Percentiles rank a stretch among this genome's conserved stretches.
Conservation (phyloP, 1,140 invertebrate species). For the Sycobia sp. region DNA sequence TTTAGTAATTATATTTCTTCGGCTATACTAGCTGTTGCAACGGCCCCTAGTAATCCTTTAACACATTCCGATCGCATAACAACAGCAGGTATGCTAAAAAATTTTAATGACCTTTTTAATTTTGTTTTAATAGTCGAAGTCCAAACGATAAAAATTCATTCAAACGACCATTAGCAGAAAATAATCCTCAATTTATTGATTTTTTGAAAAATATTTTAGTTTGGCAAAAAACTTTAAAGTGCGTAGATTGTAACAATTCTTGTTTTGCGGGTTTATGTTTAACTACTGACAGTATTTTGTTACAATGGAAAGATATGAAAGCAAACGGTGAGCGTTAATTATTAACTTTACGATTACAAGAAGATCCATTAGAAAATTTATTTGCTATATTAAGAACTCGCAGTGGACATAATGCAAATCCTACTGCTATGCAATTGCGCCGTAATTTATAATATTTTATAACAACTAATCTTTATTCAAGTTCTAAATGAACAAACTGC, state of each 20-base stretch:
- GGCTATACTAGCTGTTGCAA: conserved; percentile 28
- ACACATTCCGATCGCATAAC: conserved; percentile 14
- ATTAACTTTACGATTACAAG: conserved; percentile 3
- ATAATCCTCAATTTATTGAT: neutral
- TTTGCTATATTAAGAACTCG: conserved; percentile 4
- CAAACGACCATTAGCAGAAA: neutral
- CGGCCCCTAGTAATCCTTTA: conserved; percentile 10
- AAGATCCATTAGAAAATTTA: too few species aligned
- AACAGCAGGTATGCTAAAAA: conserved; percentile 35
- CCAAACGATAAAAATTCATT: conserved; percentile 29
- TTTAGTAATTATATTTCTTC: conserved; percentile 34
- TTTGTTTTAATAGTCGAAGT: conserved; percentile 31
- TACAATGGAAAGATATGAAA: neutral
- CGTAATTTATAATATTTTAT: conserved; percentile 14
- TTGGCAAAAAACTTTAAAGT: neutral
- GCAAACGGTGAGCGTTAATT: neutral
- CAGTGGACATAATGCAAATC: neutral
- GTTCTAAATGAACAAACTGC: too few species aligned
- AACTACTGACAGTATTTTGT: neutral
- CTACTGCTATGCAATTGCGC: conserved; percentile 8
- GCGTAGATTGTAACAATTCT: neutral
- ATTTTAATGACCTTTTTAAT: conserved; percentile 33
- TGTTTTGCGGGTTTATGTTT: conserved; percentile 2
- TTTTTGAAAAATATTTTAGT: too few species aligned
- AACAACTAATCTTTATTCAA: neutral